Evolutionary conservation across 2,888 invertebrate species (phyloP).

Genomic region (Urechis unicinctus): DNA sequence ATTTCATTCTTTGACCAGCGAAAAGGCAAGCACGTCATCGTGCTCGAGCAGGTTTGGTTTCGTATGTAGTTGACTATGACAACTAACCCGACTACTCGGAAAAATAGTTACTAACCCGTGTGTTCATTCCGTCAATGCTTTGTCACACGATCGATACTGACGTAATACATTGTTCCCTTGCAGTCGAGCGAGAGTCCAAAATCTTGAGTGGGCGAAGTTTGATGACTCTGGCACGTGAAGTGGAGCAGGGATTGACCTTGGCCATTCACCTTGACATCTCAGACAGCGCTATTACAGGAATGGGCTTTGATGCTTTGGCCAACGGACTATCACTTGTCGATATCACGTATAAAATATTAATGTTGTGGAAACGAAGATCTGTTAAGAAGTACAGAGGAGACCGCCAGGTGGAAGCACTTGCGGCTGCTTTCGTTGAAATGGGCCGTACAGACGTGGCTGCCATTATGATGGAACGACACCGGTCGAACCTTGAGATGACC

Average conservation of each 20-base stretch:
- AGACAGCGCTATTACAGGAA: constrained; percentile 46
- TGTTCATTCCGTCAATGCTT: no score
- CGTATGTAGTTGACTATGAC: no score
- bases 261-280: constrained; percentile 46
- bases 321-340: constrained; percentile 42
- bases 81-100: no score
- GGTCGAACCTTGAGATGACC: constrained; percentile 37
- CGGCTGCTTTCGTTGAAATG: constrained; percentile 36
- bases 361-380: constrained; percentile 45
- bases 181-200: constrained; percentile 41
- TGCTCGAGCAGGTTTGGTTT: no score
- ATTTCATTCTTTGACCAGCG: no score
- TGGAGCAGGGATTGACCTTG: constrained; percentile 45
- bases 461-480: constrained; percentile 32
- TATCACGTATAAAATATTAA: constrained; percentile 45
- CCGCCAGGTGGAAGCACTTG: constrained; percentile 33
- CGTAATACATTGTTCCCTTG: constrained; percentile 10
- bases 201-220: constrained; percentile 42
- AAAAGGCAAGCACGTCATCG: no score
- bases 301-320: constrained; percentile 48
- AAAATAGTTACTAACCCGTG: no score
- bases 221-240: constrained; percentile 34
- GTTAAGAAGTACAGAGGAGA: background rate
- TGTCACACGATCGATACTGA: background rate
- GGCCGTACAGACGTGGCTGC: constrained; percentile 35